phyloP scores from a whole-genome alignment of 2,113 vertebrate species.

The Ranitomeya imitator region DNA sequence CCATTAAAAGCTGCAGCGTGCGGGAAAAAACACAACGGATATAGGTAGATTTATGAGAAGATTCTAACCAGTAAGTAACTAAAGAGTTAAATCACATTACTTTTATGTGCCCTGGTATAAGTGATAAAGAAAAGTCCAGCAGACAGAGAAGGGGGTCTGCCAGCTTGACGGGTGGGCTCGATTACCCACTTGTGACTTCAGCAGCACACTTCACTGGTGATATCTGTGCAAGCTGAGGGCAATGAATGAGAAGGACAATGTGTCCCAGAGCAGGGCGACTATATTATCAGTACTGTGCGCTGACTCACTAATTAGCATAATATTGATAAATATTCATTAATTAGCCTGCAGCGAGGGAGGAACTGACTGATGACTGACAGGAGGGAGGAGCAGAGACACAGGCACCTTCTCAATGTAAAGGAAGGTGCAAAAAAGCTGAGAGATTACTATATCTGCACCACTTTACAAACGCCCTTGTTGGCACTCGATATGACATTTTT shows the following conservation, averaged over 20 bases:
- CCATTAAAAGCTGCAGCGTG: neutral
- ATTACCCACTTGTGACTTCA: neutral
- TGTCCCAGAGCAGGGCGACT: neutral
- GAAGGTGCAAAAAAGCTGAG: neutral
- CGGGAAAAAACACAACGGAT: neutral
- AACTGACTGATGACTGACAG: neutral
- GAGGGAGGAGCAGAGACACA: neutral
- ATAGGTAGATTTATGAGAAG: neutral
- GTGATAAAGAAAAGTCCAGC: slow-evolving; percentile 18
- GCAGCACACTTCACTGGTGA: slow-evolving; percentile 1
- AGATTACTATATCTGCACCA: neutral
- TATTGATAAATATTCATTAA: slow-evolving; percentile 18
- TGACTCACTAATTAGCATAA: neutral
- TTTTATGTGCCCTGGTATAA: neutral
- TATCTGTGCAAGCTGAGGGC: neutral
- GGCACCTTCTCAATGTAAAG: neutral
- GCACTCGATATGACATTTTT: neutral
- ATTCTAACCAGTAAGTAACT: neutral
- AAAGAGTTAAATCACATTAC: neutral
- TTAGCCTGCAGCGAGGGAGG: neutral
- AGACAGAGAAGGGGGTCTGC: slow-evolving; percentile 10
- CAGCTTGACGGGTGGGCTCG: neutral
- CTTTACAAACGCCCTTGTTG: neutral
- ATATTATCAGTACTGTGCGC: neutral
- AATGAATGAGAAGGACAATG: neutral